These are phyloP conservation scores for Aspidapion aeneum DNA, from an alignment of 2,888 invertebrate species.

Conservation along the genomic window DNA sequence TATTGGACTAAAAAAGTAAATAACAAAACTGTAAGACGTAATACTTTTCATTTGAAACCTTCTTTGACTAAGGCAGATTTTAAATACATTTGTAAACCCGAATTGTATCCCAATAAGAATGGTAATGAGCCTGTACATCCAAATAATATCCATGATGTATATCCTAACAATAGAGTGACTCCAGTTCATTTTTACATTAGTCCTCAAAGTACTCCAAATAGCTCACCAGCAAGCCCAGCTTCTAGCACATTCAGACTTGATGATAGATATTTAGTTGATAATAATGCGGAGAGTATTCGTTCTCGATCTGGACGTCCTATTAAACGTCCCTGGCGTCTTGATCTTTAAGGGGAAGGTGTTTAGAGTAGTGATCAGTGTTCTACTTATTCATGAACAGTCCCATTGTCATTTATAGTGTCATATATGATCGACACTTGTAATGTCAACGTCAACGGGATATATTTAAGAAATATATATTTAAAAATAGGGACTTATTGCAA, in stretches of 20 bases:
- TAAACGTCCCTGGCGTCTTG: not conserved
- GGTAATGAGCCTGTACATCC: not conserved
- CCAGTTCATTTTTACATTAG: too few relatives aligned
- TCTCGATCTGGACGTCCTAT: not conserved
- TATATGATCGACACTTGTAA: too few relatives aligned
- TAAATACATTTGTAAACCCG: not conserved
- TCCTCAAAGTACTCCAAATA: not conserved
- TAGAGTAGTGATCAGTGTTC: not conserved
- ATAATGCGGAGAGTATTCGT: not conserved
- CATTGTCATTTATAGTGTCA: too few relatives aligned
- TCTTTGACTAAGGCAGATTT: not conserved
- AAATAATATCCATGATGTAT: not conserved
- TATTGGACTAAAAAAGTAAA: constrained; percentile 24
- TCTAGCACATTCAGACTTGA: not conserved
- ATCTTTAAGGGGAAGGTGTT: not conserved
- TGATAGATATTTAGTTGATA: not conserved
- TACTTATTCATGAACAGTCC: too few relatives aligned
- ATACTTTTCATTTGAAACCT: constrained; percentile 3
- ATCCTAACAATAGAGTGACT: not conserved
- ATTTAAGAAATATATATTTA: too few relatives aligned
- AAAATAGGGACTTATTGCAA: too few relatives aligned
- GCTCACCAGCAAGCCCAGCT: not conserved
- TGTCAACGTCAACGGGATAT: too few relatives aligned
- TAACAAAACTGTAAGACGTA: constrained; percentile 15
- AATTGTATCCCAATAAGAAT: not conserved